Conservation (phyloP, 2,888 invertebrate genomes). For the Zaprionus bogoriensis region DNA sequence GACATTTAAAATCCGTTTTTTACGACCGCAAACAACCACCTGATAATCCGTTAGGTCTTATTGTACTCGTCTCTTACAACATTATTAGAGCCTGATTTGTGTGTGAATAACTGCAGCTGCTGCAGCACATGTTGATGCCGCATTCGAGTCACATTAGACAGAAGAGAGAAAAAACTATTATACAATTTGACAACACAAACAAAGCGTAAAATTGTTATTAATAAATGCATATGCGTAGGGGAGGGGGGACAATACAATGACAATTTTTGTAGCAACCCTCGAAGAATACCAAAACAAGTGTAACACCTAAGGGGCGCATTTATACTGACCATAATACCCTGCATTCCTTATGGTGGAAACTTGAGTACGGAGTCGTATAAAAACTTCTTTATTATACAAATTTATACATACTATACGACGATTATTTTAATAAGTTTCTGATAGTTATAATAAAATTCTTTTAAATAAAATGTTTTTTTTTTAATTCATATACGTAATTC, state of each 20-base stretch:
- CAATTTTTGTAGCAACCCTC: conserved; percentile 63
- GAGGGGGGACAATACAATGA: conserved; percentile 33
- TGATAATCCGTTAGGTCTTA: conserved; percentile 56
- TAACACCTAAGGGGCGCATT: conserved; percentile 30
- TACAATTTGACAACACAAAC: conserved; percentile 66
- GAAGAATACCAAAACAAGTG: conserved; percentile 54
- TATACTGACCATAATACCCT: conserved; percentile 13
- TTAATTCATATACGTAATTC: too few relatives aligned
- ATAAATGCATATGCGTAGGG: conserved; percentile 49
- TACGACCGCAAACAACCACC: conserved; percentile 49
- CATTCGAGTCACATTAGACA: conserved; percentile 52
- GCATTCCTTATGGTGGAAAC: background rate
- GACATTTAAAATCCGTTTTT: background rate
- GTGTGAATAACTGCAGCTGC: conserved; percentile 60
- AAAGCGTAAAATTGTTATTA: conserved; percentile 78
- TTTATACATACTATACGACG: too few relatives aligned
- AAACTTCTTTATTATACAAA: background rate
- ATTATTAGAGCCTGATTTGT: conserved; percentile 44
- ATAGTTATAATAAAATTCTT: too few relatives aligned
- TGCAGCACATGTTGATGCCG: conserved; percentile 54
- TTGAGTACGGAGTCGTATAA: too few relatives aligned
- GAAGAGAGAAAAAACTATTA: conserved; percentile 38
- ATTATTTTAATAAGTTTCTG: too few relatives aligned
- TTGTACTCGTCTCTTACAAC: conserved; percentile 4
- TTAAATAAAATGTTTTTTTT: too few relatives aligned